Conservation (phyloP, 2,888 invertebrate genomes). For the Icerya purchasi region DNA sequence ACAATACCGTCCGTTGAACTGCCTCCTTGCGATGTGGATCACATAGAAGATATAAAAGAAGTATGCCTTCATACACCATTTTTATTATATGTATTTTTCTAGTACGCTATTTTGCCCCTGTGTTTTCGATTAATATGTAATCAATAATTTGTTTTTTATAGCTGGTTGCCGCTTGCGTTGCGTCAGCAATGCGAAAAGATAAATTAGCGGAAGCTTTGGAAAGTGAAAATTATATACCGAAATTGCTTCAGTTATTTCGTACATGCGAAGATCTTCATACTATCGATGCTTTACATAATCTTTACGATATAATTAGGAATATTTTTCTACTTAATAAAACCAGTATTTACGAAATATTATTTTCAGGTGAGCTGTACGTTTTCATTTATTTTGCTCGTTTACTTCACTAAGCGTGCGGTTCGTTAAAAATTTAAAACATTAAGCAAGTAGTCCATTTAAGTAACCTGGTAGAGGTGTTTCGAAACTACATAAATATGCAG, state of each 20-base stretch:
- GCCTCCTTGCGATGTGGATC: conserved; percentile 81
- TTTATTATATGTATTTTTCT: background rate
- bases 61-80: conserved; percentile 18
- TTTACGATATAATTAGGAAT: conserved; percentile 96
- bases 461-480: too few species aligned
- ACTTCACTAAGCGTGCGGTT: too few species aligned
- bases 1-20: conserved; percentile 82
- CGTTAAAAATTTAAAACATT: too few species aligned
- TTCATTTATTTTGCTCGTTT: too few species aligned
- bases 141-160: conserved; percentile 16
- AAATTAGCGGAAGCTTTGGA: conserved; percentile 83
- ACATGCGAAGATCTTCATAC: conserved; percentile 95
- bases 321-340: conserved; percentile 96
- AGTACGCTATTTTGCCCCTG: background rate
- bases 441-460: too few species aligned
- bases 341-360: conserved; percentile 91
- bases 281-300: conserved; percentile 76
- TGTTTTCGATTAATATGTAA: background rate
- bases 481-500: too few species aligned
- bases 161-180: conserved; percentile 66
- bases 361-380: conserved; percentile 51
- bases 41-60: conserved; percentile 86
- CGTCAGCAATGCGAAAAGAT: conserved; percentile 77
- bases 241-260: conserved; percentile 81
- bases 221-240: conserved; percentile 84